Evolutionary conservation across 1,140 invertebrate species (phyloP).

Genomic region (Leptoteleia sp.): DNA sequence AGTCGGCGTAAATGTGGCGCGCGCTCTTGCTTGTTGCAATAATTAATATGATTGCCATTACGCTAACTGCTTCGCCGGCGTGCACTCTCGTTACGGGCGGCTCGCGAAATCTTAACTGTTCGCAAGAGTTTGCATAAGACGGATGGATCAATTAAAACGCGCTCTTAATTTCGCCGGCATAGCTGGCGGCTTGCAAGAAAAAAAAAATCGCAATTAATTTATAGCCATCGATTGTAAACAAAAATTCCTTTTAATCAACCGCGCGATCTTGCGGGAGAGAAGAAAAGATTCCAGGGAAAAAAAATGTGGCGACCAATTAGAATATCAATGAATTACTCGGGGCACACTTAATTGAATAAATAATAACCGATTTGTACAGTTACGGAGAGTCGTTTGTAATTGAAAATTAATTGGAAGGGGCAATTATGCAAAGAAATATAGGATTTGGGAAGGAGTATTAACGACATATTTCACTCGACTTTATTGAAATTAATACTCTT

Average conservation of each 20-base stretch:
- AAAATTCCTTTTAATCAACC: slow-evolving; percentile 1
- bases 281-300: not conserved
- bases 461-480: too few species aligned
- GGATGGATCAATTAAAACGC: slow-evolving; percentile 55
- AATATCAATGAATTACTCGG: slow-evolving; percentile 36
- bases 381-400: too few species aligned
- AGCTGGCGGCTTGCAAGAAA: not conserved
- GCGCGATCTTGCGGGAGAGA: not conserved
- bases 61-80: slow-evolving; percentile 70
- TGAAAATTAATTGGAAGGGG: too few species aligned
- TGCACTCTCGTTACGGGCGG: slow-evolving; percentile 68
- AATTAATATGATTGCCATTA: slow-evolving; percentile 81
- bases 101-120: slow-evolving; percentile 58
- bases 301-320: slow-evolving; percentile 26
- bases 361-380: too few species aligned
- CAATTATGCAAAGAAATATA: too few species aligned
- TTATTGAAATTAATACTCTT: too few species aligned
- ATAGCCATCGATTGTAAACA: not conserved
- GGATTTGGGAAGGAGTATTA: too few species aligned
- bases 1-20: slow-evolving; percentile 78
- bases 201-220: slow-evolving; percentile 16
- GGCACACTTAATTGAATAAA: slow-evolving; percentile 40
- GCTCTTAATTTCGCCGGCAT: slow-evolving; percentile 26
- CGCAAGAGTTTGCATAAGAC: slow-evolving; percentile 36
- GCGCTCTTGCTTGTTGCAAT: slow-evolving; percentile 78